Evolutionary conservation across 2,797 vertebrate species (phyloP), one percentile per base, ranked within the genome.

Genomic region (Spatula clypeata): DNA sequence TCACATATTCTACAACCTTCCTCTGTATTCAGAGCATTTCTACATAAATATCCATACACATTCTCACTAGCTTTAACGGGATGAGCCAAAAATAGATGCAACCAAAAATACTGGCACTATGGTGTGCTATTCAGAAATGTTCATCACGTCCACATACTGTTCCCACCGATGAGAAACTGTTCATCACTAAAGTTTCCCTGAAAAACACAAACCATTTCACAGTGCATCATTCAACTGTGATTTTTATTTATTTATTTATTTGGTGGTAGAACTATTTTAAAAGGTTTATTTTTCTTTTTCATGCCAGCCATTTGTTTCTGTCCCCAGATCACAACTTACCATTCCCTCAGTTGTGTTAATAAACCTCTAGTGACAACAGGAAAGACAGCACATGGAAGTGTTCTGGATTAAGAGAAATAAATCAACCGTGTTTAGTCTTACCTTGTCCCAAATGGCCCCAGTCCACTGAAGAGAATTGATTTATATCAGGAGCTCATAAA

Each of bases 71-170:
- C 26, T 86, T 81, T 34, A 72, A 1, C 12, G 8, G 29, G 44
- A 57, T 8, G 11, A 67, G 13, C 17, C 67, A 65, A 26, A 77
- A 81, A n/a, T 12, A 71, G 32, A 53, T 49, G 42, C 13, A 23
- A 58, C 32, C 31, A 75, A 51, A 89, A 94, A 65, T 36, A 67
- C 49, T 0, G 5, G 15, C 42, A 75, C n/a, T 73, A 76, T 11
- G 3, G 54, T 45, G 38, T 0, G 0, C 20, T 86, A 18, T 54
- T 86, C 12, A 79, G 66, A n/a, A 53, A 9, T 3, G 1, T 32
- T 90, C 32, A 42, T 16, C 13, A 14, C 31, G 32, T 38, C 54
- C 26, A 88, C 42, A 44, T 16, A 23, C 31, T 54, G 17, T 6
- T 79, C 36, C 45, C 1, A 1, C 36, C 84, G 6, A 60, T 75